A percentile compares a stretch with the other conserved stretches of the same genome.
These are phyloP conservation scores for Meloidogyne exigua DNA, from an alignment of 1,140 invertebrate species.

Conservation along the genomic window DNA sequence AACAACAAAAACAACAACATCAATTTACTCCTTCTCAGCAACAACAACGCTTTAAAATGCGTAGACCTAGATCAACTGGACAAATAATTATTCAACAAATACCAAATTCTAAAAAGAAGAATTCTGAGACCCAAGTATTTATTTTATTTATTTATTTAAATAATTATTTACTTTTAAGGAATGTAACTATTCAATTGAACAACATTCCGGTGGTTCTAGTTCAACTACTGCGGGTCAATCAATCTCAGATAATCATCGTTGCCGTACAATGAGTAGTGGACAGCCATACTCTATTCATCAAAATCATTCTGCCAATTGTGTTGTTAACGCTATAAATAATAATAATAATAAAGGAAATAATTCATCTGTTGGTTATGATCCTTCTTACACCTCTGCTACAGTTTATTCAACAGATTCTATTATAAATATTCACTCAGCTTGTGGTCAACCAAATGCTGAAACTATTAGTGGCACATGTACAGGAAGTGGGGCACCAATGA, in stretches of 20 bases:
- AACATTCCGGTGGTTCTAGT: conserved; percentile 3
- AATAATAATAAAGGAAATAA: conserved; percentile 39
- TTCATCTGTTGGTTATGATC: conserved; percentile 38
- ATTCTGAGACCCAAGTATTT: conserved; percentile 1
- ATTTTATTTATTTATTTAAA: neutral
- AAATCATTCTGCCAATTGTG: neutral
- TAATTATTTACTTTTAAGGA: conserved; percentile 13
- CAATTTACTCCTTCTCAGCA: neutral
- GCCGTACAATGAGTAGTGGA: conserved; percentile 5
- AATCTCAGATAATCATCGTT: neutral
- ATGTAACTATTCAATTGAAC: neutral
- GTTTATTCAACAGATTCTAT: conserved; percentile 54
- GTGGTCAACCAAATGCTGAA: conserved; percentile 3
- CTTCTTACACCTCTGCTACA: conserved; percentile 56
- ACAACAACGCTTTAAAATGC: conserved; percentile 46
- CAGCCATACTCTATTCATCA: neutral
- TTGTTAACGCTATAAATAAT: conserved; percentile 20
- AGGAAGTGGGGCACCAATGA: conserved; percentile 15
- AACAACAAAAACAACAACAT: conserved; percentile 30
- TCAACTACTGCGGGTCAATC: neutral
- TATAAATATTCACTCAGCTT: conserved; percentile 20
- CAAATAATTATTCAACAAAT: conserved; percentile 39
- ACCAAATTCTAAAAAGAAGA: conserved; percentile 10
- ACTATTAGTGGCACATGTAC: conserved; percentile 12
- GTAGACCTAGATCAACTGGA: conserved; percentile 47